Base-by-base conservation (phyloP, 2,888 invertebrate genomes). In the Trissolcus brochymenae region DNA sequence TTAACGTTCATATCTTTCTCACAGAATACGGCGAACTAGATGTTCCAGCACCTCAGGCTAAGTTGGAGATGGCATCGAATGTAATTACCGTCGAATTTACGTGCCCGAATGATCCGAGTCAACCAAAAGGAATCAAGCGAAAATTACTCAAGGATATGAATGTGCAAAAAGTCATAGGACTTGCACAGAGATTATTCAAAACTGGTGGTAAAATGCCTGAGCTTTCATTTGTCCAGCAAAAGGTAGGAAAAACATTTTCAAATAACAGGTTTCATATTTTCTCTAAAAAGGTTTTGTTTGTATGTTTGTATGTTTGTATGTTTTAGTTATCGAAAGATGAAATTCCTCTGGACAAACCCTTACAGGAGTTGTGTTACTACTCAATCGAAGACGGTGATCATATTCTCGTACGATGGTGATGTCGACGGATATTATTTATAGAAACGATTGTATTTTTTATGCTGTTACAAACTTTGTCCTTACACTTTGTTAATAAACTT, bases 331-430 rank as follows among this genome's bases (percentile, higher is more conserved):
- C 90, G n/a, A 92, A 93, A 16, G 92, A 94, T 9, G 93, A 94
- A 85, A 94, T 96, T 81, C 90, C 91, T 68, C 89, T 98, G 80
- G 95, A 96, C 80, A 96, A 96, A 87, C 94, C 93, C 73, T 93
- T 95, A 84, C 95, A 96, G 88, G 94, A 95, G 84, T 90, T 98
- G 50, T 93, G 93, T 57, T 96, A 93, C 88, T 98, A 94, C 89
- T 96, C 96, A 0, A 90, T 97, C 49, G 94, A 95, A 90, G 94
- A 94, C 83, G 95, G 95, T 74, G 96, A 97, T 89, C 93, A 91
- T 73, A 93, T 98, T 81, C 90, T 94, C 76, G 94, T 94, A 7
- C 92, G 92, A 83, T 94, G 92, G 91, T 90, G 88, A 90, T 86
- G 84, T 81, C 79, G 71, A 80, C 81, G 77, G 81, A 79, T 62